These are phyloP conservation scores for Gasterosteus nipponicus DNA, from an alignment of 2,113 vertebrate species.

Conservation along the genomic window DNA sequence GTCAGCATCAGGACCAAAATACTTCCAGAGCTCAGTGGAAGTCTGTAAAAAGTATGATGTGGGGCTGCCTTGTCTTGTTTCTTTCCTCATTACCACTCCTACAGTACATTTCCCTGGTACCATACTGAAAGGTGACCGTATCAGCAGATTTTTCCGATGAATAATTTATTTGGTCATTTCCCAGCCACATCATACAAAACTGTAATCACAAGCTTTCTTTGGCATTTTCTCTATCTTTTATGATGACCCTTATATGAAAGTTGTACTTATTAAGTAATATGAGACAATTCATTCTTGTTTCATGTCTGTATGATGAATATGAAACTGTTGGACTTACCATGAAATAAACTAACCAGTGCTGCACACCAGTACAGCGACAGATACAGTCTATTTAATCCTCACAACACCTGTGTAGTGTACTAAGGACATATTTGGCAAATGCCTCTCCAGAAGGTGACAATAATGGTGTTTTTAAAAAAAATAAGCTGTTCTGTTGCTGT, in stretches of 20 bases:
- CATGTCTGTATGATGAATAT: not conserved
- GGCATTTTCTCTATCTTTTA: not conserved
- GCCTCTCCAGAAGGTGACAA: too few relatives aligned
- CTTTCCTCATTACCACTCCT: slow-evolving; percentile 13
- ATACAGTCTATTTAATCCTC: too few relatives aligned
- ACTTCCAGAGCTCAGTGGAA: not conserved
- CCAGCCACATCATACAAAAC: not conserved
- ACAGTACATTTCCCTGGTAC: not conserved
- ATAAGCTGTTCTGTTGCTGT: too few relatives aligned
- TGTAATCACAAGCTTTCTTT: not conserved
- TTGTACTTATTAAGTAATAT: not conserved
- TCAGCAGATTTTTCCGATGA: not conserved
- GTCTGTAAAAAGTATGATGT: not conserved
- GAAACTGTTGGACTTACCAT: not conserved
- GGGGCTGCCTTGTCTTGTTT: not conserved
- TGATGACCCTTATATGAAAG: not conserved
- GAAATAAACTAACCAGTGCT: not conserved
- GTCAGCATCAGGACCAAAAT: too few relatives aligned
- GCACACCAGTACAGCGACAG: too few relatives aligned
- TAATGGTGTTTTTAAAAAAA: too few relatives aligned
- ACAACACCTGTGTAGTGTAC: too few relatives aligned
- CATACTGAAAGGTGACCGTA: not conserved
- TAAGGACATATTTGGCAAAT: not conserved
- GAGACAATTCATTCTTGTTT: not conserved
- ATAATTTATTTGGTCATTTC: not conserved